Evolutionary conservation across 2,797 vertebrate species (phyloP), one percentile per base, ranked within the genome.

Genomic region (Chrosomus eos): DNA sequence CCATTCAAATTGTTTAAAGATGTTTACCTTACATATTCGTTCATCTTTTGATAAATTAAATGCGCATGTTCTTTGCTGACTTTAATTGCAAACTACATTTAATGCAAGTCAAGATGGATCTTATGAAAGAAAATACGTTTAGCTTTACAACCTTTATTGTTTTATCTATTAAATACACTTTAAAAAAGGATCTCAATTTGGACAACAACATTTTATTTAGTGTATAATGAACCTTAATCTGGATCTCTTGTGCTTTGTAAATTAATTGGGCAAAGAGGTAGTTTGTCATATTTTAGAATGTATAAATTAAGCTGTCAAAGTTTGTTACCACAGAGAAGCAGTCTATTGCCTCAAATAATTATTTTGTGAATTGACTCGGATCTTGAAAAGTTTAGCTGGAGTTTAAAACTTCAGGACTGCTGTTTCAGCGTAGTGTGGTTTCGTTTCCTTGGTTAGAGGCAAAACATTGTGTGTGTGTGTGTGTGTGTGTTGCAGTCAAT

Each of bases 371-470:
- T 53, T 76, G 5, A 66, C 5, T 53, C 51, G 71, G 43, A 51
- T 66, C 21, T 48, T 80, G 8, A 76, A 55, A 1, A 26, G 36
- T 72, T 78, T 60, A 60, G 62, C 38, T 71, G 53, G 40, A 60
- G 26, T 79, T 79, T 71, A 48, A 14, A 79, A 45, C 40, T 33
- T 43, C 6, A 38, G 21, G 40, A 84, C 51, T 84, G 83, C 83
- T 70, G 74, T 60, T 62, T 72, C 75, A 79, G 53, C 74, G 28
- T 33, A 8, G 26, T 33, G 73, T 43, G 77, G 70, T 79, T 80
- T 70, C 19, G 70, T 79, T 80, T 70, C n/a, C 55, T 78, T 81
- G 60, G 51, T 75, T 45, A 11, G 18, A 58, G 43, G 40, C 1
- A 43, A 86, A 28, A 60, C 31, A 78, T 45, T 0, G 3, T 55